phyloP scores from a whole-genome alignment of 2,113 vertebrate species.

The Notothenia coriiceps region DNA sequence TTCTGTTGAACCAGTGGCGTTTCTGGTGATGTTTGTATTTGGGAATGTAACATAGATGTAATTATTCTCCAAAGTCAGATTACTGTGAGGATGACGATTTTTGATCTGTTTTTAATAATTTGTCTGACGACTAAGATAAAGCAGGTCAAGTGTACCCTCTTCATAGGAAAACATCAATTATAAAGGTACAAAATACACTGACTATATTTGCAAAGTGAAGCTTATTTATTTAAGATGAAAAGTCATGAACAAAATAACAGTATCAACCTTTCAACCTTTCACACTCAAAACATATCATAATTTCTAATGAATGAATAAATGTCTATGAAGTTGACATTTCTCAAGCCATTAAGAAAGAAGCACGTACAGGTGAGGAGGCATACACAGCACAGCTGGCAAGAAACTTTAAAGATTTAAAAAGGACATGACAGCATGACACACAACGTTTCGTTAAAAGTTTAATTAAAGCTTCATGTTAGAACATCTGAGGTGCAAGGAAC shows the following conservation, averaged over 20 bases:
- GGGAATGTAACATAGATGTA: background rate
- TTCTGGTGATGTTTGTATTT: background rate
- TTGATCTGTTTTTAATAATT: background rate
- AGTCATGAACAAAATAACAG: slow-evolving; percentile 20
- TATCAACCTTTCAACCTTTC: background rate
- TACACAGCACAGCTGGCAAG: background rate
- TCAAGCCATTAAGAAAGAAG: slow-evolving; percentile 3
- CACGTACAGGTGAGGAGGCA: background rate
- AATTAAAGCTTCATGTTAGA: background rate
- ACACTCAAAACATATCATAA: slow-evolving; percentile 18
- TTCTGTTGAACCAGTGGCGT: background rate
- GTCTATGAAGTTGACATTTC: slow-evolving; percentile 17
- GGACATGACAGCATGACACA: background rate
- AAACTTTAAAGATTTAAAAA: background rate
- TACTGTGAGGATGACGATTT: background rate
- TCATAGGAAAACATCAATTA: background rate
- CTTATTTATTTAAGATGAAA: slow-evolving; percentile 4
- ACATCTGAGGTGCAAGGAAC: background rate
- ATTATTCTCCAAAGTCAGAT: background rate
- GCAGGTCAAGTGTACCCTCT: background rate
- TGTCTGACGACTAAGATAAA: background rate
- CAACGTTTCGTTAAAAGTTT: background rate
- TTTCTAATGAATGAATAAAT: slow-evolving; percentile 35
- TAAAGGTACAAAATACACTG: background rate
- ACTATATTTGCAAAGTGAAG: slow-evolving; percentile 3